Base-by-base conservation (phyloP, 1,140 invertebrate genomes). In the Lysiphlebus fabarum region DNA sequence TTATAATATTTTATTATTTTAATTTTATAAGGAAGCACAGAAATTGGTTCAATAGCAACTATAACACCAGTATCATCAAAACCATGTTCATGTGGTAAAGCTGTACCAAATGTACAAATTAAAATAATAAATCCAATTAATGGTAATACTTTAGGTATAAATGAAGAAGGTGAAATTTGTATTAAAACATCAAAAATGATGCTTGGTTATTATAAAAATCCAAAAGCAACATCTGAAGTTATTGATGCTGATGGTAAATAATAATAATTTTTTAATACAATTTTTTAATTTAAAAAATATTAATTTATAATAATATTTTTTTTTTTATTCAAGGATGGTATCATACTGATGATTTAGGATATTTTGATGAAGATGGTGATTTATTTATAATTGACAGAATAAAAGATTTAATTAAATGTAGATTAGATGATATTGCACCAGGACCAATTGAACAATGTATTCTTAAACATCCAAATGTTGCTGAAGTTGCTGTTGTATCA, bases 401-500 rank as follows among this genome's bases (percentile, higher is more conserved):
- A 6, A 86, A 85, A 56, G 85, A 86, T 61, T 62, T 87, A 5
- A 85, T 86, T 59, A 87, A 86, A 41, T 69, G 65, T 26, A 62
- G 64, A 49, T 65, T 64, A 34, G 55, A 65, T 41, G 66, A 68
- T 7, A 61, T 76, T 6, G 62, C 72, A 0, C 70, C 72, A 4
- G 47, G 53, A 6, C 67, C 71, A 64, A 81, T 93, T 9, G 90
- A 93, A 71, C 79, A 77, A 41, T 67, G 90, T 7, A 77, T 92
- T 7, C 66, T 84, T 4, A 73, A 76, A 26, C 87, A 90, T 73
- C 82, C 85, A 0, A 81, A 71, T 0, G 82, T 93, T 2, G 68
- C 76, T 38, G 87, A 90, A 59, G 86, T 78, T 4, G 87, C 84
- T 0, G 89, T 92, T 0, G 79, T 90, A 33, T 87, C 87, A 0